Evolutionary conservation across 2,888 invertebrate species (phyloP).

Genomic region (Drosophila cyrtoloma): DNA sequence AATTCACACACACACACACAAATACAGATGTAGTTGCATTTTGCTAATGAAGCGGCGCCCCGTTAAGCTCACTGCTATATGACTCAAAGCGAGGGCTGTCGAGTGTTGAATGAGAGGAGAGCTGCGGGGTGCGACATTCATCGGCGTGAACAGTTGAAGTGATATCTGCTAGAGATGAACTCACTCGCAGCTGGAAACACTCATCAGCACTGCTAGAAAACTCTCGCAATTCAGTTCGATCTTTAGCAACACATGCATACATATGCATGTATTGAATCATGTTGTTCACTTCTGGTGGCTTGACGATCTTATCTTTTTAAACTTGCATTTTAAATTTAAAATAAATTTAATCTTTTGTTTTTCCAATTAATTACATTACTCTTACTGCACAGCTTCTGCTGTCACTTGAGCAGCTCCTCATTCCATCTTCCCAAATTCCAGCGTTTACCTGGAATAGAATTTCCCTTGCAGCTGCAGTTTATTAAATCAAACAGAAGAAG

Average conservation of each 20-base stretch:
- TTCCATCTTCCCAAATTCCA: not conserved
- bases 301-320: not conserved
- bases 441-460: not conserved
- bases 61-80: slow-evolving; percentile 52
- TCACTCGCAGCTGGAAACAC: slow-evolving; percentile 34
- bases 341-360: not conserved
- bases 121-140: slow-evolving; percentile 16
- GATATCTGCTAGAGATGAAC: slow-evolving; percentile 45
- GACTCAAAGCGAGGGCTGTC: slow-evolving; percentile 57
- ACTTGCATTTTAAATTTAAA: not conserved
- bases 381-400: not conserved
- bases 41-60: slow-evolving; percentile 69
- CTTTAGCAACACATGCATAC: not conserved
- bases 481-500: slow-evolving; percentile 24
- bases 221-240: not conserved
- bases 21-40: slow-evolving; percentile 31
- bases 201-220: slow-evolving; percentile 13
- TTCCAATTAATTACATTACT: not conserved
- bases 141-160: slow-evolving; percentile 36
- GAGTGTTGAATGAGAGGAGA: slow-evolving; percentile 10
- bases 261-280: not conserved
- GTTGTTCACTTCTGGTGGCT: not conserved
- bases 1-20: slow-evolving; percentile 8
- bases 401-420: not conserved
- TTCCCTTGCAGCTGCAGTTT: slow-evolving; percentile 25